Base-by-base conservation (phyloP, 2,797 vertebrate genomes). In the Carcharodon carcharias region DNA sequence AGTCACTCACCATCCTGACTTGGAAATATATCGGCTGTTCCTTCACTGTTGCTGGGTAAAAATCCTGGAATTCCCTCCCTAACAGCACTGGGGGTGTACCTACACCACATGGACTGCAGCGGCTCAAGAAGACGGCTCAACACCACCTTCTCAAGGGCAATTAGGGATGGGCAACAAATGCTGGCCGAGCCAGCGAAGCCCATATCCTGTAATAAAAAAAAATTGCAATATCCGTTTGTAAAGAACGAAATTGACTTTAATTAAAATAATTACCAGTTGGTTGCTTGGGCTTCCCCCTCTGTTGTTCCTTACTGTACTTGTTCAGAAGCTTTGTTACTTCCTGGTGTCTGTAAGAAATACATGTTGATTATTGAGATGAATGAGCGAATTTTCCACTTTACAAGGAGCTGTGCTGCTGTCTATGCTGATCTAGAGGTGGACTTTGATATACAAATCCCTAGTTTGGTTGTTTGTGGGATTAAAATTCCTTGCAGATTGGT, bases 291-390 rank as follows among this genome's bases (percentile, higher is more conserved):
- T 97, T 98, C 97, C 97, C 97, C 97, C 98, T 96, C 96, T 97
- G 96, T 96, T 98, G 97, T 97, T 98, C 97, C 71, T 96, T 97
- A 96, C 97, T 97, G 96, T 98, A 98, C 77, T 96, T 97, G 96
- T 95, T 97, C 97, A 98, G 97, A 96, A 98, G 97, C 97, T 98
- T 98, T 96, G 97, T 97, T 93, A 98, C 98, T 96, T 98, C 97
- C 97, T 98, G 97, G 97, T 98, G 98, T 97, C 98, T 98, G 96
- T 28, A 97, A 95, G 96, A 97, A 89, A 50, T 73, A 88, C 14
- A 54, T 1, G 31, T 50, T 73, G 45, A 54, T 6, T 9, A 95
- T 0, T 56, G 45, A 95, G 50, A n/a, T 61, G 87, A 3, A 4
- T 12, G 50, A 58, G 23, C 4, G 11, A 28, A 4, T 61, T 61